A percentile compares a stretch with the other conserved stretches of the same genome.
Conservation (phyloP, 2,797 vertebrate genomes). For the Bradypodion ventrale region DNA sequence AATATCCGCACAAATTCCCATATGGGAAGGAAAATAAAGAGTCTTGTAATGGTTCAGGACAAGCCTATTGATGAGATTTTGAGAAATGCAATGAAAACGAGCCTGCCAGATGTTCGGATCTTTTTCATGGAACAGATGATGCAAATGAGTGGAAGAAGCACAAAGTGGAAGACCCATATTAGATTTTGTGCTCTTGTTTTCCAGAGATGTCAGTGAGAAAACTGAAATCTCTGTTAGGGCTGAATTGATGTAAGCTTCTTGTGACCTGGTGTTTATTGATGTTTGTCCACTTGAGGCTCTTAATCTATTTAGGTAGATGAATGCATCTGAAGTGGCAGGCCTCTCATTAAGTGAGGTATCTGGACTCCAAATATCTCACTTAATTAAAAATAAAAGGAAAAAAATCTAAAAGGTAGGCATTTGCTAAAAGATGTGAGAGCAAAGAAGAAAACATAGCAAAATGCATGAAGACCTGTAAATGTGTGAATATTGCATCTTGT, state of each 20-base stretch:
- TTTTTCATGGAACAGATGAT: no score
- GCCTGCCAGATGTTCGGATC: no score
- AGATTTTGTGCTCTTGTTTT: not conserved
- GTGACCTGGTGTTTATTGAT: not conserved
- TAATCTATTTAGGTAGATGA: not conserved
- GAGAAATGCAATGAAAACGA: no score
- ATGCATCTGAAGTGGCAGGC: not conserved
- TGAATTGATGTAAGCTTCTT: not conserved
- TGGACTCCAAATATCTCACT: no score
- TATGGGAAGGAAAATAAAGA: not conserved
- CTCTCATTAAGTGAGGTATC: slow-evolving; percentile 2
- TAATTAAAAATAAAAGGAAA: not conserved
- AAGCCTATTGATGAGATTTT: not conserved
- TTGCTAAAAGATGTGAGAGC: not conserved
- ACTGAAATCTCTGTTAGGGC: not conserved
- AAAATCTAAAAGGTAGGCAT: not conserved
- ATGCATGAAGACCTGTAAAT: no score
- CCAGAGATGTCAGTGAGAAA: not conserved
- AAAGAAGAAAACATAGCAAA: not conserved
- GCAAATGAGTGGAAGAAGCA: not conserved
- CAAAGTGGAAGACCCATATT: not conserved
- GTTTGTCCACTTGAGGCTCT: not conserved
- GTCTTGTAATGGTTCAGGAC: not conserved
- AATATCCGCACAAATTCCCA: not conserved
- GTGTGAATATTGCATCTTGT: not conserved